Percentiles rank a stretch among this genome's conserved stretches.
These are phyloP conservation scores for Promerops cafer DNA, from an alignment of 2,113 vertebrate genomes.

Conservation along the genomic window DNA sequence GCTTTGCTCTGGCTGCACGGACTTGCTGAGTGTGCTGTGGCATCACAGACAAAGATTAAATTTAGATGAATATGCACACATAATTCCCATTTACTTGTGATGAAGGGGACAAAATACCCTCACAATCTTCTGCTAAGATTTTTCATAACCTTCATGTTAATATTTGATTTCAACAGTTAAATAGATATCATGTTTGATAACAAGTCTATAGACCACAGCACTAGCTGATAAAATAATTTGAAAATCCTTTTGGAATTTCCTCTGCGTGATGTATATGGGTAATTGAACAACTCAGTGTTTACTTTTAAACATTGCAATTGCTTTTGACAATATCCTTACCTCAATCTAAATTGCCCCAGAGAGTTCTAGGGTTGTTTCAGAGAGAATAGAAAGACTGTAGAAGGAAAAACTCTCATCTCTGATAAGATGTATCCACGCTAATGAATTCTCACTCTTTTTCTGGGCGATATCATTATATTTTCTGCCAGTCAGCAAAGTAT, in stretches of 20 bases:
- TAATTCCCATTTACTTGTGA: neutral
- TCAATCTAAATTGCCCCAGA: neutral
- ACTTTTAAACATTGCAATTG: neutral
- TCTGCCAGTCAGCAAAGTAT: neutral
- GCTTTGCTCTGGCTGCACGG: neutral
- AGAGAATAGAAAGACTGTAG: neutral
- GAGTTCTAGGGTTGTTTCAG: neutral
- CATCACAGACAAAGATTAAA: neutral
- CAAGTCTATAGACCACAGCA: neutral
- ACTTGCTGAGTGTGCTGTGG: no score
- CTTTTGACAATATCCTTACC: neutral
- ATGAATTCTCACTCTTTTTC: neutral
- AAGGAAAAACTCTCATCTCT: neutral
- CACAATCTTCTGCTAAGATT: neutral
- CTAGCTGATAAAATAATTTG: neutral
- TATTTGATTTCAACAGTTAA: neutral
- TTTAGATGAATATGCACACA: neutral
- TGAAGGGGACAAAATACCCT: neutral
- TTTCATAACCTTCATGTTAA: neutral
- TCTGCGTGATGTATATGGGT: neutral
- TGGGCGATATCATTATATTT: neutral
- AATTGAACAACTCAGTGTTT: neutral
- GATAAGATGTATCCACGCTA: neutral
- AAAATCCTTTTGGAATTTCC: neutral
- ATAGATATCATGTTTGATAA: neutral